Evolutionary conservation across 2,888 invertebrate species (phyloP), one percentile per base, ranked within the genome.

Genomic region (Dione juno): DNA sequence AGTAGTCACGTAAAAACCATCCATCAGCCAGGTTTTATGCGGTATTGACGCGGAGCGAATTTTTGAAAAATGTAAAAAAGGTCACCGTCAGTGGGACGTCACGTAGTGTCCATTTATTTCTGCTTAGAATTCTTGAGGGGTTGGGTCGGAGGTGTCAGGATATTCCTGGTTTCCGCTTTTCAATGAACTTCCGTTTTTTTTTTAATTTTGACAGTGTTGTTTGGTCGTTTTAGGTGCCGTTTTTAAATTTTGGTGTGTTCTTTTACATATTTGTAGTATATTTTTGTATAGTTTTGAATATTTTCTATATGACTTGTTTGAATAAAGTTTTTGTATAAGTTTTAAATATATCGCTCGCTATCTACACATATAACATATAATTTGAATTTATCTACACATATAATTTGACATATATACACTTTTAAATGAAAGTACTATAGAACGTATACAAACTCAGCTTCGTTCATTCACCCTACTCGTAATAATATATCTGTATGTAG

Each of bases 21-120:
- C 92, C 90, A 92, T 93, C 93, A 92, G 84, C 83, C 70, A 72
- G 68, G 74, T 78, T 79, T 80, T 80, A 82, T 83, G 74, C 75
- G 73, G 82, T 84, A 91, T 86, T 88, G 90, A 91, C 87, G 90
- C 86, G 84, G 77, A 79, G 84, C 84, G 89, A 89, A 89, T 90
- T 92, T 92, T 92, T 91, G 89, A 93, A 92, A 93, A 92, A 92
- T 93, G 91, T 89, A 88, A 91, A 93, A 76, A 90, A 90, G 89
- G 88, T 88, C 92, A 86, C 82, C 81, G 76, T 28, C 11, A 16
- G 35, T 37, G 54, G 82, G 84, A 80, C 86, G 81, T 84, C 92
- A 90, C 92, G 92, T 90, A 83, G 77, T 77, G 78, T 84, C 85
- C 92, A 90, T 92, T 91, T 89, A 90, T 92, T 86, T 82, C 84